Percentiles rank a stretch among this genome's conserved stretches.
Conservation (phyloP, 2,888 invertebrate genomes). For the Pristionchus arcanus region DNA sequence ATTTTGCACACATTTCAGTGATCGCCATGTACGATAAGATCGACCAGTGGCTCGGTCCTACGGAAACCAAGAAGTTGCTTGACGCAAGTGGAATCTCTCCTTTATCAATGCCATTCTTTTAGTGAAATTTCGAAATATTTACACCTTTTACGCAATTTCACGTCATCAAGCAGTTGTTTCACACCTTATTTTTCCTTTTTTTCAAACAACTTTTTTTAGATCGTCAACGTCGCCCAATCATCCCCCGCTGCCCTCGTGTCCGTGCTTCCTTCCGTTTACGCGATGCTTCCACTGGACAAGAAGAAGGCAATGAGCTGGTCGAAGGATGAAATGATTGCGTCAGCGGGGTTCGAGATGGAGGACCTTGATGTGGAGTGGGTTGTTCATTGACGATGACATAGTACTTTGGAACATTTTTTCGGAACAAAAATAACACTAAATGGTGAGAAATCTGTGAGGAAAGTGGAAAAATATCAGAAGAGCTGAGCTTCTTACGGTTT, state of each 20-base stretch:
- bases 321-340: background rate
- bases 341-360: background rate
- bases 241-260: slow-evolving; percentile 2
- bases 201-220: background rate
- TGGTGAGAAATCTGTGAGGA: too few relatives aligned
- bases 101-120: background rate
- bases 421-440: too few relatives aligned
- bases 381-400: too few relatives aligned
- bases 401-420: too few relatives aligned
- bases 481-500: too few relatives aligned
- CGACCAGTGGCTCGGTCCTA: background rate
- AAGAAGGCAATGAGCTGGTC: slow-evolving; percentile 8
- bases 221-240: background rate
- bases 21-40: background rate
- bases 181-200: too few relatives aligned
- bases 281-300: background rate
- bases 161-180: too few relatives aligned
- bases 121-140: background rate
- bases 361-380: background rate
- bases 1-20: background rate
- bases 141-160: too few relatives aligned
- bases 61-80: background rate
- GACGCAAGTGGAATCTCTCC: background rate
- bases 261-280: slow-evolving; percentile 27
- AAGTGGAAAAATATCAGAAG: too few relatives aligned